Evolutionary conservation across 2,888 invertebrate species (phyloP).

Genomic region (Drosophila austrosaltans): DNA sequence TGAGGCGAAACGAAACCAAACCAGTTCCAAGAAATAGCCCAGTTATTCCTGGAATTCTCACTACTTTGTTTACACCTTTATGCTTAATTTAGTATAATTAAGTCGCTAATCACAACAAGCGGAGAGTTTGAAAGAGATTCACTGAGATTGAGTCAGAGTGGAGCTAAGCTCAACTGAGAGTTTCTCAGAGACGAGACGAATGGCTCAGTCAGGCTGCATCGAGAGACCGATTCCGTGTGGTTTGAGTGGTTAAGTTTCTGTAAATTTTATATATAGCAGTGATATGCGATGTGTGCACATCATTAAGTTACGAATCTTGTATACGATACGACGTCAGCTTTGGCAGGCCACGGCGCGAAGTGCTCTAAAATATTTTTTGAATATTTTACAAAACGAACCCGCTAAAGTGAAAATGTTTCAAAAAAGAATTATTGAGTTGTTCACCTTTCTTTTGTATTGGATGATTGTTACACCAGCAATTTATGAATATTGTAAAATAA

Average conservation of each 20-base stretch:
- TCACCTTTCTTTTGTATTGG: conserved; percentile 67
- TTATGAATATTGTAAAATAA: conserved; percentile 57
- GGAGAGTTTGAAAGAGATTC: conserved; percentile 5
- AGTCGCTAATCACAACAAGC: background rate
- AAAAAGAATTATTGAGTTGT: conserved; percentile 70
- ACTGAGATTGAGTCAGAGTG: conserved; percentile 1
- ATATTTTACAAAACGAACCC: background rate
- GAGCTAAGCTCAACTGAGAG: background rate
- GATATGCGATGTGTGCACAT: conserved; percentile 61
- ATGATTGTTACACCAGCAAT: conserved; percentile 60
- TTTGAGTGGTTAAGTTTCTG: conserved; percentile 20
- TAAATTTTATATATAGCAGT: conserved; percentile 59
- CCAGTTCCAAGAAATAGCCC: conserved; percentile 60
- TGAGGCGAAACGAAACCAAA: conserved; percentile 38
- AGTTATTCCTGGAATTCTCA: conserved; percentile 56
- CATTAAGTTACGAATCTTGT: conserved; percentile 69
- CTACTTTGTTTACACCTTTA: conserved; percentile 46
- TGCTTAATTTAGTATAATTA: background rate
- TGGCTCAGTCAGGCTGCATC: conserved; percentile 45
- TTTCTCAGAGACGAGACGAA: background rate
- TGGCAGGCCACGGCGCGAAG: conserved; percentile 28
- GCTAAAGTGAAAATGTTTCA: conserved; percentile 63
- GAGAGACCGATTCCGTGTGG: conserved; percentile 46
- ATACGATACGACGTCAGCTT: conserved; percentile 43
- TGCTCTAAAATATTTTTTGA: background rate